These are phyloP conservation scores for Caenorhabditis panamensis DNA, from an alignment of 2,888 invertebrate genomes.

Conservation along the genomic window DNA sequence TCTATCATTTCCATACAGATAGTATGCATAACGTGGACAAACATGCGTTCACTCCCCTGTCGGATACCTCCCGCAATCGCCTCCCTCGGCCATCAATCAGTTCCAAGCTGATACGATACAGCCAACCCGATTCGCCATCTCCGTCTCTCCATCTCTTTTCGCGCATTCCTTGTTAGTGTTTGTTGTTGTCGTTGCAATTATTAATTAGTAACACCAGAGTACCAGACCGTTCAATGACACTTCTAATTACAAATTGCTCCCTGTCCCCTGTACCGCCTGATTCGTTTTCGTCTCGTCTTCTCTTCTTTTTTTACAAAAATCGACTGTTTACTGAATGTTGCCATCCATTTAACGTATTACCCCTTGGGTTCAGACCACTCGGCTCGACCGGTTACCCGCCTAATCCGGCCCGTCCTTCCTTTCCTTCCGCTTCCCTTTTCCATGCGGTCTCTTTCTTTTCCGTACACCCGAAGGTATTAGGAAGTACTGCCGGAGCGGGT, in stretches of 20 bases:
- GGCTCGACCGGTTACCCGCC: constrained; percentile 17
- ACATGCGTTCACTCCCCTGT: constrained; percentile 40
- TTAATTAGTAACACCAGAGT: constrained; percentile 40
- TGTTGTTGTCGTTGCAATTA: constrained; percentile 47
- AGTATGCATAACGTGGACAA: constrained; percentile 42
- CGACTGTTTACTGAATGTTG: not conserved
- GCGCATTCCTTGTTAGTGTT: constrained; percentile 47
- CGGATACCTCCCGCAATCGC: constrained; percentile 15
- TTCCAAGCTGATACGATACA: constrained; percentile 51
- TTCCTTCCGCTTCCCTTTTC: constrained; percentile 9
- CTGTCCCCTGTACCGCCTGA: not conserved
- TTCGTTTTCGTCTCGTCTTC: constrained; percentile 14
- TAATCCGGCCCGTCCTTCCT: constrained; percentile 26
- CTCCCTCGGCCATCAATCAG: constrained; percentile 48
- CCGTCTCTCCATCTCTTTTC: constrained; percentile 32
- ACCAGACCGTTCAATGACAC: constrained; percentile 44
- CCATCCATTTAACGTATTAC: constrained; percentile 17
- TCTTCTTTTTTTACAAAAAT: constrained; percentile 29
- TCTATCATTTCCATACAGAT: constrained; percentile 49
- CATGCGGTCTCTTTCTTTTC: constrained; percentile 22
- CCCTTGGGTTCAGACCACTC: constrained; percentile 15
- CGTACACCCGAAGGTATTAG: constrained; percentile 51
- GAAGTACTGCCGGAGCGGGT: constrained; percentile 42
- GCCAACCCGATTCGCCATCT: constrained; percentile 36
- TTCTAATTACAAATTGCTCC: constrained; percentile 51